Evolutionary conservation across 2,888 invertebrate genomes (phyloP).

Genomic region (Teinopalpus imperialis): DNA sequence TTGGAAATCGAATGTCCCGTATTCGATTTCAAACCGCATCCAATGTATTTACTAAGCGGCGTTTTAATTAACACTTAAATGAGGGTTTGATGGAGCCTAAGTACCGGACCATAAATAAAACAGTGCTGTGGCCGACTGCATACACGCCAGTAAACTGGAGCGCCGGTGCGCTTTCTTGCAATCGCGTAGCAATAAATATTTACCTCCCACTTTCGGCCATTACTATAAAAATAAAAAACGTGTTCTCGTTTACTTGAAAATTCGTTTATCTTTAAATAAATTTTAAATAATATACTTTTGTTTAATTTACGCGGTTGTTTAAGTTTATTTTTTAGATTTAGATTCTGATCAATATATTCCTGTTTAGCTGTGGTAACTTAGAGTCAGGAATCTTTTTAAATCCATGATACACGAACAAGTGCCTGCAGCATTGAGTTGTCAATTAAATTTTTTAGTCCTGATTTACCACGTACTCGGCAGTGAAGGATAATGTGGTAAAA

Average conservation of each 20-base stretch:
- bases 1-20: no score
- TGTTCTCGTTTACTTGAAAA: neutral
- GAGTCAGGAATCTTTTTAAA: no score
- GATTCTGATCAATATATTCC: no score
- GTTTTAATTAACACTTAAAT: neutral
- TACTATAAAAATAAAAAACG: conserved; percentile 6
- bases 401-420: no score
- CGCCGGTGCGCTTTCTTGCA: conserved; percentile 20
- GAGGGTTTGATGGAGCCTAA: neutral
- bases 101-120: conserved; percentile 5
- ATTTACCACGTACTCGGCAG: no score
- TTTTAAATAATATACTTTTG: neutral
- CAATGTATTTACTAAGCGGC: no score
- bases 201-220: conserved; percentile 6
- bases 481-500: no score
- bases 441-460: no score
- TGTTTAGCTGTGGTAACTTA: no score
- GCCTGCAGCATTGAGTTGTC: no score
- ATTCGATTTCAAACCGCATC: no score
- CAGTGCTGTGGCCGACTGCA: neutral
- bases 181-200: conserved; percentile 19
- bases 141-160: conserved; percentile 10
- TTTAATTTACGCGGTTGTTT: neutral
- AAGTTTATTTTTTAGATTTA: no score
- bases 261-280: neutral